phyloP scores from a whole-genome alignment of 2,797 vertebrate species.

The Paedocypris micromegethes region DNA sequence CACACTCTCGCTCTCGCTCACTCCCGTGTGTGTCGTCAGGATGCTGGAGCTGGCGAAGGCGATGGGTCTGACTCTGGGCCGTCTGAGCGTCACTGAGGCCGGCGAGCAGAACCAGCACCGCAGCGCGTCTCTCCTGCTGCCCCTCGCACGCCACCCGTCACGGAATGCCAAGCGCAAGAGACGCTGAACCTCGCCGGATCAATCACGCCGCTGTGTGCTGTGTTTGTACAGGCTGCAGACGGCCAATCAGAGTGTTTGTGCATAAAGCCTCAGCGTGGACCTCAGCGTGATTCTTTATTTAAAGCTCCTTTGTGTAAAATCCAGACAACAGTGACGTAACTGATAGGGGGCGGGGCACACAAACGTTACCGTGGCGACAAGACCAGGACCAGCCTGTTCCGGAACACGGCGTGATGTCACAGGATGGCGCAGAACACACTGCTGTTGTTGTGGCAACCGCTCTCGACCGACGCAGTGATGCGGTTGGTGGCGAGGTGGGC shows the following conservation, averaged over 20 bases:
- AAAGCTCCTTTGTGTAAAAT: too few relatives aligned
- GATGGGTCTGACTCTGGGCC: slow-evolving; percentile 80
- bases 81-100: slow-evolving; percentile 39
- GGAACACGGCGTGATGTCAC: slow-evolving; percentile 53
- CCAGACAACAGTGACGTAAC: too few relatives aligned
- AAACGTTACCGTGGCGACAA: background rate
- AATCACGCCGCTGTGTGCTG: background rate
- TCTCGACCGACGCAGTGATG: slow-evolving; percentile 80
- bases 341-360: too few relatives aligned
- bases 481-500: slow-evolving; percentile 74
- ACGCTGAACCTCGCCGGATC: slow-evolving; percentile 49
- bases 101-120: slow-evolving; percentile 63
- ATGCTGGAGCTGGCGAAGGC: slow-evolving; percentile 84
- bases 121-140: slow-evolving; percentile 73
- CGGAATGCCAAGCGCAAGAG: slow-evolving; percentile 54
- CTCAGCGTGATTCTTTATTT: too few relatives aligned
- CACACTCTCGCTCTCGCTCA: too few relatives aligned
- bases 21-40: slow-evolving; percentile 59
- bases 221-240: background rate
- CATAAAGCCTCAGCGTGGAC: too few relatives aligned
- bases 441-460: slow-evolving; percentile 77
- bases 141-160: slow-evolving; percentile 70
- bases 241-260: too few relatives aligned
- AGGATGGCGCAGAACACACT: slow-evolving; percentile 84
- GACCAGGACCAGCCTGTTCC: background rate